Conservation (phyloP, 2,113 vertebrate genomes). For the Aphelocoma coerulescens region DNA sequence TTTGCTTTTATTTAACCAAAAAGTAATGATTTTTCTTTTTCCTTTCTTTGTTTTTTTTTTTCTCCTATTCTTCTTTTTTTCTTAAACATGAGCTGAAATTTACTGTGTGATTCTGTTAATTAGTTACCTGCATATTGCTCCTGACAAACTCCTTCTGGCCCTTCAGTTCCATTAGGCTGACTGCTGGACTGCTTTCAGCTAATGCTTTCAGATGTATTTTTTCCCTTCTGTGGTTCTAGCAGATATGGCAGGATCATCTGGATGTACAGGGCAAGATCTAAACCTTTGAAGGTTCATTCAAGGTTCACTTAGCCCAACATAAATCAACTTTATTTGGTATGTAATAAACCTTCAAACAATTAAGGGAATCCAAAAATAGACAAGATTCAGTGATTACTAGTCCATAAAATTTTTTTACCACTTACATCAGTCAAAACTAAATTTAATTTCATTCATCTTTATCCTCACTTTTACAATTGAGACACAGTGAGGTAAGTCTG, state of each 20-base stretch:
- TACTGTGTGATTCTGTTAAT: neutral
- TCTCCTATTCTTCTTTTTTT: accelerated
- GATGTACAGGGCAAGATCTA: neutral
- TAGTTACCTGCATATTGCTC: neutral
- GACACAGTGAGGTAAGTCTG: neutral
- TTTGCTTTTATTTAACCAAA: neutral
- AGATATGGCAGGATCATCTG: neutral
- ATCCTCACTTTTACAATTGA: neutral
- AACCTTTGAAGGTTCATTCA: neutral
- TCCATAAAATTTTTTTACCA: neutral
- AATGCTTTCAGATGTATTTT: neutral
- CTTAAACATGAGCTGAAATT: neutral
- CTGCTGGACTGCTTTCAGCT: neutral
- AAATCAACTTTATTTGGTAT: neutral
- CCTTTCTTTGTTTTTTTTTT: accelerated
- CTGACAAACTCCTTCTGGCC: neutral
- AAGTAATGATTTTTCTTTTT: neutral
- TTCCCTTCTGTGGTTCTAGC: neutral
- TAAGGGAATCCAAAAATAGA: neutral
- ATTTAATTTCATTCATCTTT: neutral
- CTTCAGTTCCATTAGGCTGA: neutral
- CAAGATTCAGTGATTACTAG: neutral
- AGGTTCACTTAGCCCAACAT: neutral
- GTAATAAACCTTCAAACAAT: neutral
- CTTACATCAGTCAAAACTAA: neutral